These are phyloP conservation scores for Melitaea cinxia DNA, from an alignment of 1,140 invertebrate species.

Conservation along the genomic window DNA sequence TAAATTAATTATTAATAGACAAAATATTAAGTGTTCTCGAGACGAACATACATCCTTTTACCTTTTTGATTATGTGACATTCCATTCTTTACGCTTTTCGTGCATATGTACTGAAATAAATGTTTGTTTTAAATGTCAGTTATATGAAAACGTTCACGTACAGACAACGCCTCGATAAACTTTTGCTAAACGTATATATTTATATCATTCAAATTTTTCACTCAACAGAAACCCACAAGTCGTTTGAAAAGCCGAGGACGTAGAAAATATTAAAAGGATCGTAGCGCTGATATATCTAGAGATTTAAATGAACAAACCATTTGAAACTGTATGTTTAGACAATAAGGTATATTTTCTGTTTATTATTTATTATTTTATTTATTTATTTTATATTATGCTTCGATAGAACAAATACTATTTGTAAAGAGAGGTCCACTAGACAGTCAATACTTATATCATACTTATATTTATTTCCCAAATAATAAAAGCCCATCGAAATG, in stretches of 20 bases:
- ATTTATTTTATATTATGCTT: no score
- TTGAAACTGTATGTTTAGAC: not conserved
- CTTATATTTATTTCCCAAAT: not conserved
- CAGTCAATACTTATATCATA: constrained; percentile 13
- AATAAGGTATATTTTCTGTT: not conserved
- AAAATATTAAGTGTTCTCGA: no score
- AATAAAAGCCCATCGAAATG: constrained; percentile 1
- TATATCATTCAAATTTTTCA: constrained; percentile 19
- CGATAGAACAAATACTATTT: not conserved
- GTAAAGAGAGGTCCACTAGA: not conserved
- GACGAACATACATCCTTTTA: no score
- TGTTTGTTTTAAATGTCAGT: no score
- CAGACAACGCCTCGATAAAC: not conserved
- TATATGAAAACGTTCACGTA: no score
- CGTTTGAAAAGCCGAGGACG: constrained; percentile 16
- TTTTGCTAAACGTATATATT: not conserved
- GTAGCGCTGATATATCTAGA: constrained; percentile 1
- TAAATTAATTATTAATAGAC: no score
- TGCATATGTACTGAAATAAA: no score
- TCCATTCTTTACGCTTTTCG: no score
- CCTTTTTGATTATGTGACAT: no score
- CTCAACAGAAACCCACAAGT: constrained; percentile 1
- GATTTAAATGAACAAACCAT: not conserved
- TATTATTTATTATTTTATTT: no score
- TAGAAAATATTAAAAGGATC: constrained; percentile 24